These are phyloP conservation scores for Tyrannus savana DNA, from an alignment of 2,113 vertebrate genomes.

Conservation along the genomic window DNA sequence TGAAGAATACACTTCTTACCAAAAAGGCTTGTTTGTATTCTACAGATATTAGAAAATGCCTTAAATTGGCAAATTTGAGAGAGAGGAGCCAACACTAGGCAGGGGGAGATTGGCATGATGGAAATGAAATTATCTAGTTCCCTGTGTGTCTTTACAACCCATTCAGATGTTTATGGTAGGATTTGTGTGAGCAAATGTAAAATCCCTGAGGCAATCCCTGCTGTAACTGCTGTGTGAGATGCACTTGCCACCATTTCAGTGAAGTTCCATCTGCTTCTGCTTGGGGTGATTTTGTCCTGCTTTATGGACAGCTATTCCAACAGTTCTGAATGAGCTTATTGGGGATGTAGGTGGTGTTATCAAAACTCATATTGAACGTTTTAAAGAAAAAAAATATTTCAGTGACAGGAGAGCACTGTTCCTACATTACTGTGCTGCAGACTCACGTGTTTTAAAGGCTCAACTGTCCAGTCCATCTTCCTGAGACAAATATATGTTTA, in stretches of 20 bases:
- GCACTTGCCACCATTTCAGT: neutral
- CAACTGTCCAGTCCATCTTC: neutral
- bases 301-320: neutral
- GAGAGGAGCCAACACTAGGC: neutral
- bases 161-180: neutral
- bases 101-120: neutral
- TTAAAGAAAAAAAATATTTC: neutral
- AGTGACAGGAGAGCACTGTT: neutral
- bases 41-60: neutral
- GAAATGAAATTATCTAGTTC: neutral
- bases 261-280: slow-evolving; percentile 6
- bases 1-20: neutral
- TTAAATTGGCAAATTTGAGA: neutral
- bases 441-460: neutral
- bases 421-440: neutral
- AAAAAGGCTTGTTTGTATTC: neutral
- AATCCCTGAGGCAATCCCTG: neutral
- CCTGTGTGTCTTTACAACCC: neutral
- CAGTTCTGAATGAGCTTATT: neutral
- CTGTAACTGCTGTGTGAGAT: neutral
- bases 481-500: neutral
- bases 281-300: neutral
- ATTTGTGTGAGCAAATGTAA: neutral
- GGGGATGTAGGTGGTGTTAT: neutral
- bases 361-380: neutral